Evolutionary conservation across 2,888 invertebrate species (phyloP).

Genomic region (Metalampra italica): DNA sequence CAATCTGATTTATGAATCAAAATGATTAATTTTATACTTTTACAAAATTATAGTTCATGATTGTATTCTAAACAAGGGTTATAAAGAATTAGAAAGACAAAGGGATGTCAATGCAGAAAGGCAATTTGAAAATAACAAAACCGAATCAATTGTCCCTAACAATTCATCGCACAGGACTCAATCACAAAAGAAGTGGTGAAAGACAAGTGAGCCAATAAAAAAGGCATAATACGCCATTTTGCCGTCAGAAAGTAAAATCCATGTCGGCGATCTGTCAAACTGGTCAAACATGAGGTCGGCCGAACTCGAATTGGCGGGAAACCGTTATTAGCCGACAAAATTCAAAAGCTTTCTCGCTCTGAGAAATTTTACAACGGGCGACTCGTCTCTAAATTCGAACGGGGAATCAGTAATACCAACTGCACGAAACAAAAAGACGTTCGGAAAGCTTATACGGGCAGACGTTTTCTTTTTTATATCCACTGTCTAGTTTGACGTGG

Average conservation of each 20-base stretch:
- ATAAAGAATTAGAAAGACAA: slow-evolving; percentile 18
- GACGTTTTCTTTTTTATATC: slow-evolving; percentile 64
- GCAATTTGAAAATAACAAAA: slow-evolving; percentile 54
- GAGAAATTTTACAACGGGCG: slow-evolving; percentile 31
- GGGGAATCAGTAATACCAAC: slow-evolving; percentile 49
- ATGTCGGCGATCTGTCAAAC: slow-evolving; percentile 76
- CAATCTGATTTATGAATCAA: too few relatives aligned
- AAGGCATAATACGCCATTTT: slow-evolving; percentile 74
- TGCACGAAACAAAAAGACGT: slow-evolving; percentile 68
- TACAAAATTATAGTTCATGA: too few relatives aligned
- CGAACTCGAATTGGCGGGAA: slow-evolving; percentile 42
- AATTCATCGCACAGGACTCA: slow-evolving; percentile 57
- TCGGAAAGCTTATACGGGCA: slow-evolving; percentile 59
- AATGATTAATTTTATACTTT: too few relatives aligned
- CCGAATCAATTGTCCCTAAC: slow-evolving; percentile 55
- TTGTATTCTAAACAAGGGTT: too few relatives aligned
- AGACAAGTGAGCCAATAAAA: slow-evolving; percentile 70
- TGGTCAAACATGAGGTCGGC: slow-evolving; percentile 65
- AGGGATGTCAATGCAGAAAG: slow-evolving; percentile 28
- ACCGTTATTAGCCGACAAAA: slow-evolving; percentile 51
- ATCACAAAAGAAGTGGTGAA: slow-evolving; percentile 75
- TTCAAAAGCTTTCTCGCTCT: slow-evolving; percentile 35
- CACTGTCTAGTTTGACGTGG: slow-evolving; percentile 61
- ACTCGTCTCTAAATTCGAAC: slow-evolving; percentile 42
- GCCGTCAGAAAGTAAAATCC: slow-evolving; percentile 68